These are phyloP conservation scores for Porites lutea DNA, from an alignment of 64 coral and sea anemone genomes.

Conservation along the genomic window DNA sequence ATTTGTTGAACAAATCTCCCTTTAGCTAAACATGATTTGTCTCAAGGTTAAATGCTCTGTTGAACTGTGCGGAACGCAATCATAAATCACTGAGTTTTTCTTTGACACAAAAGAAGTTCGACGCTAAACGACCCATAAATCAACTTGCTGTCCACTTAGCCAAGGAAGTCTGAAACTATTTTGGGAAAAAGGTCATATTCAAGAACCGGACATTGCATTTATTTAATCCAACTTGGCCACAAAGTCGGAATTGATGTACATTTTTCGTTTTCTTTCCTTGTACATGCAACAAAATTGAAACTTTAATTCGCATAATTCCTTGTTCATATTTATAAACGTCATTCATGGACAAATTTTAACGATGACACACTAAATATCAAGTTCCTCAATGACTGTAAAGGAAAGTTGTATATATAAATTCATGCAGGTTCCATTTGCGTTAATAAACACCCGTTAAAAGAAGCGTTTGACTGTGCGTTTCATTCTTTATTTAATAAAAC, in stretches of 20 bases:
- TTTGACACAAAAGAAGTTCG: slow-evolving; percentile 21
- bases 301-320: not conserved
- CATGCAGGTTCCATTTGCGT: not conserved
- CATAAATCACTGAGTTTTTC: slow-evolving; percentile 31
- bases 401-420: slow-evolving; percentile 27
- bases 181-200: slow-evolving; percentile 10
- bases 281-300: not conserved
- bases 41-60: slow-evolving; percentile 51
- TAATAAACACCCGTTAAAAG: slow-evolving; percentile 6
- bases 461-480: not conserved
- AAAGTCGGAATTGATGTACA: not conserved
- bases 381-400: not conserved
- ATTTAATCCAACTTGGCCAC: not conserved
- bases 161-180: not conserved
- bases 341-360: not conserved
- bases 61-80: slow-evolving; percentile 1
- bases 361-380: not conserved
- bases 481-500: not conserved
- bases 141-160: slow-evolving; percentile 40
- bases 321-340: not conserved
- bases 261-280: not conserved
- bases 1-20: slow-evolving; percentile 23
- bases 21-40: slow-evolving; percentile 42
- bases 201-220: slow-evolving; percentile 21
- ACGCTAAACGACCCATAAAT: slow-evolving; percentile 47